Evolutionary conservation across 1,140 invertebrate species (phyloP).

Genomic region (Bradysia coprophila): DNA sequence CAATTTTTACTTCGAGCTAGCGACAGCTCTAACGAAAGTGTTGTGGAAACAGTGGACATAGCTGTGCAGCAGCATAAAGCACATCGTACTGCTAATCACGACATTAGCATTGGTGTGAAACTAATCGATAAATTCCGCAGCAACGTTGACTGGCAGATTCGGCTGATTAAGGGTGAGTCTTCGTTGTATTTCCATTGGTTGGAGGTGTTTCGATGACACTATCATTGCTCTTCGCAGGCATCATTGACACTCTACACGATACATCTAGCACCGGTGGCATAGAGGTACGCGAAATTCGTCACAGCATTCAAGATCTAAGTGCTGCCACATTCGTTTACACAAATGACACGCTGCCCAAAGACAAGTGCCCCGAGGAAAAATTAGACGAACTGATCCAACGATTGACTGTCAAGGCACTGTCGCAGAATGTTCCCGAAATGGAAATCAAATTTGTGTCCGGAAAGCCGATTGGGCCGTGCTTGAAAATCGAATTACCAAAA

Average conservation of each 20-base stretch:
- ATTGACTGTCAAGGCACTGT: slow-evolving; percentile 30
- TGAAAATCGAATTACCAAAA: slow-evolving; percentile 18
- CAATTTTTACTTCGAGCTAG: slow-evolving; percentile 56
- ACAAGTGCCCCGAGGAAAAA: slow-evolving; percentile 50
- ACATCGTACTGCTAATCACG: slow-evolving; percentile 58
- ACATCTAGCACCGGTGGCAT: slow-evolving; percentile 11
- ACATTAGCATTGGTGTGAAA: slow-evolving; percentile 48
- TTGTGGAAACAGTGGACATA: slow-evolving; percentile 52
- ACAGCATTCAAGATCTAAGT: slow-evolving; percentile 16
- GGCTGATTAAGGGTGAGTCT: slow-evolving; percentile 35
- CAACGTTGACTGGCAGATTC: slow-evolving; percentile 50
- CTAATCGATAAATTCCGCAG: slow-evolving; percentile 33
- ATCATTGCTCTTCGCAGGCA: slow-evolving; percentile 5
- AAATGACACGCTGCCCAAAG: slow-evolving; percentile 65
- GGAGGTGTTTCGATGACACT: neutral
- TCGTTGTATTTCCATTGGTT: neutral
- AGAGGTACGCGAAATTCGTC: slow-evolving; percentile 17
- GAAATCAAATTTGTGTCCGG: slow-evolving; percentile 39
- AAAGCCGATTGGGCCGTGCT: slow-evolving; percentile 40
- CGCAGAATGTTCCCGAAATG: slow-evolving; percentile 37
- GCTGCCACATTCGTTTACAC: slow-evolving; percentile 62
- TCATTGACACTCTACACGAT: slow-evolving; percentile 14
- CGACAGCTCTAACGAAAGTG: slow-evolving; percentile 50
- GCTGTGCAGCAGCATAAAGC: slow-evolving; percentile 65
- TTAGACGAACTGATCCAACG: slow-evolving; percentile 39